phyloP scores from a whole-genome alignment of 1,140 invertebrate genomes.

The Acromyrmex charruanus region DNA sequence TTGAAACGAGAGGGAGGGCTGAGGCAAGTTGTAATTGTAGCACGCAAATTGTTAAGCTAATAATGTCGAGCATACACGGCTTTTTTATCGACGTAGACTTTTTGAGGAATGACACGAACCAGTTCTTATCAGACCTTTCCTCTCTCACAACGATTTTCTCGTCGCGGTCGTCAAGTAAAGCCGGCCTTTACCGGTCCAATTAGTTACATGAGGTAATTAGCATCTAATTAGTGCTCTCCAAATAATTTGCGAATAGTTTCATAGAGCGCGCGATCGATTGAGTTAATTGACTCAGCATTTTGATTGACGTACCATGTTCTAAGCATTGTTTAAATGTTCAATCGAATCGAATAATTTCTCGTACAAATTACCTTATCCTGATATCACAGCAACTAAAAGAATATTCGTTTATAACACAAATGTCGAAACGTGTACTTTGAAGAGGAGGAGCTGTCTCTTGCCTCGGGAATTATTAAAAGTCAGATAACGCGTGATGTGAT shows the following conservation, averaged over 20 bases:
- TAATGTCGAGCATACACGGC: conserved; percentile 30
- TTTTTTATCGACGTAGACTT: conserved; percentile 27
- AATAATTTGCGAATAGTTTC: conserved; percentile 40
- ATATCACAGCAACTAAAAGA: neutral
- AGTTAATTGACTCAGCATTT: conserved; percentile 42
- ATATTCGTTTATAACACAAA: conserved; percentile 29
- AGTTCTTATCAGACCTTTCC: conserved; percentile 29
- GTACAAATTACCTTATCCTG: conserved; percentile 1
- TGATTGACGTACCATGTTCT: conserved; percentile 9
- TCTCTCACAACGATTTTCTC: conserved; percentile 4
- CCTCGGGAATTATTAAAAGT: conserved; percentile 32
- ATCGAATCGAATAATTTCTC: conserved; percentile 10
- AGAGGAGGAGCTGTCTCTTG: neutral
- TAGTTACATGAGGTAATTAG: conserved; percentile 53
- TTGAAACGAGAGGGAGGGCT: conserved; percentile 7
- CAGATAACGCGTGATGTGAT: conserved; percentile 8
- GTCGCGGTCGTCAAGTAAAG: conserved; percentile 29
- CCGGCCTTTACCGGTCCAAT: conserved; percentile 6
- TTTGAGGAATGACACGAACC: conserved; percentile 27
- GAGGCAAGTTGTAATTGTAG: conserved; percentile 54
- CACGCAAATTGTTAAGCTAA: conserved; percentile 73
- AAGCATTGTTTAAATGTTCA: conserved; percentile 34
- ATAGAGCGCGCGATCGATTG: conserved; percentile 10
- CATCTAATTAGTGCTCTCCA: conserved; percentile 46
- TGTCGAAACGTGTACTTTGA: conserved; percentile 12